Conservation (phyloP, 2,113 vertebrate genomes). For the Deroptyus accipitrinus region DNA sequence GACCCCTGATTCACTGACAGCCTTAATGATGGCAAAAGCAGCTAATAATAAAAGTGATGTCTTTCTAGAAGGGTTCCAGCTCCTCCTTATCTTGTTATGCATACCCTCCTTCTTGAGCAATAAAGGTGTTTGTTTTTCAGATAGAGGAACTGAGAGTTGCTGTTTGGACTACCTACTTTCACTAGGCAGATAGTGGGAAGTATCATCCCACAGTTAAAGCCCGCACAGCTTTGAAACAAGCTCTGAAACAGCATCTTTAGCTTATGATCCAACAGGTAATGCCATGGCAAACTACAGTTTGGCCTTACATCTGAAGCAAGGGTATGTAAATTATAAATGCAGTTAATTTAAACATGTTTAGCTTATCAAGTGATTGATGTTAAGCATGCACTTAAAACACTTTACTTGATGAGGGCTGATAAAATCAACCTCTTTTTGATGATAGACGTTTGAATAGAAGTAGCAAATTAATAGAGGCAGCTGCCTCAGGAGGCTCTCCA, state of each 20-base stretch:
- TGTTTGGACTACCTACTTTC: not conserved
- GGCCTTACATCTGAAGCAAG: not conserved
- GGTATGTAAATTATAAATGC: not conserved
- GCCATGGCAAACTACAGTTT: not conserved
- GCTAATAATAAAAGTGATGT: not conserved
- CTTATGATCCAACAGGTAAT: not conserved
- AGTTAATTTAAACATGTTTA: not conserved
- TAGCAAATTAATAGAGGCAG: not conserved
- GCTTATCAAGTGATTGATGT: not conserved
- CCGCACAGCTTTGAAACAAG: not conserved
- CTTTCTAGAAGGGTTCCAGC: not conserved
- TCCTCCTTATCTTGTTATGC: not conserved
- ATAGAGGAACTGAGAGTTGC: not conserved
- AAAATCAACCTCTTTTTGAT: not conserved
- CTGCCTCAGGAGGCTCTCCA: not conserved
- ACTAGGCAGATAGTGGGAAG: not conserved
- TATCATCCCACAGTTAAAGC: not conserved
- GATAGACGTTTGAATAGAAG: not conserved
- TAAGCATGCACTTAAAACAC: not conserved
- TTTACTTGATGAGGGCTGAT: not conserved
- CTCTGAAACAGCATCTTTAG: not conserved
- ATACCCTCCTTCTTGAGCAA: not conserved
- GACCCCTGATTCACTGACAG: not conserved
- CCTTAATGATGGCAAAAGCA: not conserved
- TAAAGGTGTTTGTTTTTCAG: not conserved